Percentiles rank a stretch among this genome's conserved stretches.
These are phyloP conservation scores for Heteromurus nitidus DNA, from an alignment of 2,888 invertebrate species.

Conservation along the genomic window DNA sequence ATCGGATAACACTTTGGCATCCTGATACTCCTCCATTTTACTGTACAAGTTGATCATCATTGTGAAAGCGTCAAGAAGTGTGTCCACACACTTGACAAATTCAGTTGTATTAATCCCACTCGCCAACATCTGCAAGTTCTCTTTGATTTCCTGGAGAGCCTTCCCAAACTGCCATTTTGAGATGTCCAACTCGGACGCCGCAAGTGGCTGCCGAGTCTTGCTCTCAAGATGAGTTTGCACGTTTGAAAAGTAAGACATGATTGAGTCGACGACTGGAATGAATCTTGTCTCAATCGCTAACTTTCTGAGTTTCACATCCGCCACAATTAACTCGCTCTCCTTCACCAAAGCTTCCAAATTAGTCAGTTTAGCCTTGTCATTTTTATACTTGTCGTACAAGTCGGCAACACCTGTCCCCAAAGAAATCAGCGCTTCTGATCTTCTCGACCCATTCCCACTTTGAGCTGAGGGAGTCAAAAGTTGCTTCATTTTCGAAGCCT, in stretches of 20 bases:
- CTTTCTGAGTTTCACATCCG: neutral
- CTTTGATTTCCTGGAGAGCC: neutral
- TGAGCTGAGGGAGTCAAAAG: too few relatives aligned
- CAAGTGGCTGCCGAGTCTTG: neutral
- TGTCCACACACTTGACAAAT: neutral
- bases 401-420: neutral
- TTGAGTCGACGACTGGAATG: neutral
- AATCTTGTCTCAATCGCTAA: neutral
- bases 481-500: too few relatives aligned
- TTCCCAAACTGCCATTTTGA: neutral
- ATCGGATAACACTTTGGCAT: too few relatives aligned
- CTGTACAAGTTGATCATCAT: conserved; percentile 25
- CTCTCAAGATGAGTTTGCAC: neutral
- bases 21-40: neutral
- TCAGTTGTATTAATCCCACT: too few relatives aligned
- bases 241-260: neutral
- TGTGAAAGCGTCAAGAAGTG: conserved; percentile 13
- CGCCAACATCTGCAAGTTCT: neutral
- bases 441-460: too few relatives aligned
- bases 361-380: neutral
- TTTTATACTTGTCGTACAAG: neutral
- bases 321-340: neutral
- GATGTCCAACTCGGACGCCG: neutral
- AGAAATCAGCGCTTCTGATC: neutral
- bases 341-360: neutral